Evolutionary conservation across 2,888 invertebrate genomes (phyloP), one percentile per base, ranked within the genome.

Genomic region (Cephus pulcher): DNA sequence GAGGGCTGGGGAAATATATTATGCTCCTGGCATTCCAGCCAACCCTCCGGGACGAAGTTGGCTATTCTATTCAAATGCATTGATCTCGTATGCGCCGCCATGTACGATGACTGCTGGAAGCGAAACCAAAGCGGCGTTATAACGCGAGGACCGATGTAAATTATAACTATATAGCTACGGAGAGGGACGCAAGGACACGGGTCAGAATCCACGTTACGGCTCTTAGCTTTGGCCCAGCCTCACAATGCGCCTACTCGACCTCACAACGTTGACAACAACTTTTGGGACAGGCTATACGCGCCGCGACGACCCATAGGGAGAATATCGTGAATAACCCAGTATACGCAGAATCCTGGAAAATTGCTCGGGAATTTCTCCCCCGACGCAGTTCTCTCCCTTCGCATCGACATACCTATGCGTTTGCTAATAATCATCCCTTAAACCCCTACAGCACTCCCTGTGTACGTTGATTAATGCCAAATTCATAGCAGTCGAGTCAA

Each of bases 31-130:
- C 56, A 56, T 56, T 56, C 23, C 56, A 69, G 79, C 74, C 77
- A 78, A 76, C 35, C 76, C 81, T 34, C 35, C 73, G 80, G 80
- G 78, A 81, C 74, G 23, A 69, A 76, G 78, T 82, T 82, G 80
- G 75, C 74, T 80, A 80, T 80, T 82, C 83, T 80, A 83, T 79
- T 83, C 79, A 77, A 78, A 74, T 76, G 71, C 40, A 73, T 76
- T 73, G 37, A 37, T 75, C 74, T 35, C 71, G 73, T 69, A 75
- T 78, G 37, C 75, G 40, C 71, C 37, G 69, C 68, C 56, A 9
- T 56, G 74, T 34, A 75, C 34, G 78, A 73, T 75, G 78, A 33
- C 40, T 35, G 56, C 34, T 56, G 35, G 73, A 73, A 71, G 76
- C 68, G 73, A 78, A 76, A 78, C 75, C 75, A 73, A 78, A 78